These are phyloP conservation scores for Falcaria lacertinaria DNA, from an alignment of 2,888 invertebrate genomes.

Conservation along the genomic window DNA sequence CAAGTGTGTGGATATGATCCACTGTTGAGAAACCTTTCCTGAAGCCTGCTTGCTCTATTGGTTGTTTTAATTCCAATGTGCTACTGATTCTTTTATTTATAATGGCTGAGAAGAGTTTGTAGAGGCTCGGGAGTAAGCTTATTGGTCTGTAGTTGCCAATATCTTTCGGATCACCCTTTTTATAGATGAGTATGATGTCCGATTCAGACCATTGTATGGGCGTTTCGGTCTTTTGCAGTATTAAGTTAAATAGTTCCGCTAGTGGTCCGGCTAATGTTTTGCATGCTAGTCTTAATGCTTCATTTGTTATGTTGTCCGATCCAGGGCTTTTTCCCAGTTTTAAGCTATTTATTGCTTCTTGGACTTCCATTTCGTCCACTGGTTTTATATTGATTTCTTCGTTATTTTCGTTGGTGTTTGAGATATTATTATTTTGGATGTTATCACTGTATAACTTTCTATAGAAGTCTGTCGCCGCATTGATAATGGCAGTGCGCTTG, in stretches of 20 bases:
- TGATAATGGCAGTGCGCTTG: conserved; percentile 5
- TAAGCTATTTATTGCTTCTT: not conserved
- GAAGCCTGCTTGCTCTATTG: conserved; percentile 7
- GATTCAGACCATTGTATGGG: conserved; percentile 3
- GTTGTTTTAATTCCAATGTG: conserved; percentile 1
- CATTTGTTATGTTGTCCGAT: conserved; percentile 11
- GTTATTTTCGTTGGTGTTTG: too few relatives aligned
- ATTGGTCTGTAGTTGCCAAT: not conserved
- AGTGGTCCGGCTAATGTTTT: not conserved
- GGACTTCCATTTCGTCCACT: too few relatives aligned
- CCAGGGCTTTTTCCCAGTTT: conserved; percentile 10
- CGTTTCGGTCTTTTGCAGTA: conserved; percentile 7
- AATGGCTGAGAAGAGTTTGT: not conserved
- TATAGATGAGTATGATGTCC: not conserved
- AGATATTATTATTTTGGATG: too few relatives aligned
- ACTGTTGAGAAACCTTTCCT: conserved; percentile 7
- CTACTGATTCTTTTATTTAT: not conserved
- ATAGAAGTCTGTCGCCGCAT: conserved; percentile 4
- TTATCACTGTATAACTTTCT: not conserved
- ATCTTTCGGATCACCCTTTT: not conserved
- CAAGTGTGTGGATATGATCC: conserved; percentile 8
- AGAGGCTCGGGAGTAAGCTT: not conserved
- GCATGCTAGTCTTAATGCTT: conserved; percentile 3
- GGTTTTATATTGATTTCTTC: too few relatives aligned
- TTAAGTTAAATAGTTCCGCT: conserved; percentile 8